Evolutionary conservation across 1,140 invertebrate species (phyloP).

Genomic region (Lasaia peninsularis): DNA sequence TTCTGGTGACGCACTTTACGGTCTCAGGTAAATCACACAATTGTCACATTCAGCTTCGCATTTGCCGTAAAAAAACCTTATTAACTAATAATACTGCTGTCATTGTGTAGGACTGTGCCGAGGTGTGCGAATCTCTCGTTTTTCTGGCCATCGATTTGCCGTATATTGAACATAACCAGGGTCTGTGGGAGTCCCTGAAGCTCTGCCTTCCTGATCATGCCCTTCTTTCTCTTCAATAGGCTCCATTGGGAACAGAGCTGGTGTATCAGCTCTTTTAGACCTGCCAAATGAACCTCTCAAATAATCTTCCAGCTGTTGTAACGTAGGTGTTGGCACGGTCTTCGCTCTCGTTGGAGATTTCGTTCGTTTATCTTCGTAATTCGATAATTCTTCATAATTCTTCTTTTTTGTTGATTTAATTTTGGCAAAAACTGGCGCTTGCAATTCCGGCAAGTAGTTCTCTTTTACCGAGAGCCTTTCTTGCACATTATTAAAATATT

Average conservation of each 20-base stretch:
- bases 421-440: constrained; percentile 70
- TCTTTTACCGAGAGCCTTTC: constrained; percentile 52
- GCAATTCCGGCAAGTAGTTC: constrained; percentile 67
- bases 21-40: not conserved
- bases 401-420: constrained; percentile 56
- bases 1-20: not conserved
- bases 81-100: constrained; percentile 13
- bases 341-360: constrained; percentile 57
- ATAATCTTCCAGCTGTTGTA: constrained; percentile 72
- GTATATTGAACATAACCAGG: constrained; percentile 84
- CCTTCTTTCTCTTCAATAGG: constrained; percentile 65
- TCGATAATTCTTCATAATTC: constrained; percentile 52
- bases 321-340: constrained; percentile 56
- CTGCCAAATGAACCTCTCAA: constrained; percentile 47
- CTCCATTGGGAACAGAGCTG: constrained; percentile 74
- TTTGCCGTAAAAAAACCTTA: not conserved
- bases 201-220: constrained; percentile 47
- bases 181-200: constrained; percentile 80
- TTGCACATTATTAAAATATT: constrained; percentile 51
- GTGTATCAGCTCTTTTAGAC: constrained; percentile 52
- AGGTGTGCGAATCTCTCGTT: constrained; percentile 76
- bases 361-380: constrained; percentile 48
- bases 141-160: constrained; percentile 81
- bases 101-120: constrained; percentile 79
- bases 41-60: not conserved